A percentile compares a stretch with the other conserved stretches of the same genome.
phyloP scores from a whole-genome alignment of 2,888 invertebrate genomes.

The Malthinus flaveolus region DNA sequence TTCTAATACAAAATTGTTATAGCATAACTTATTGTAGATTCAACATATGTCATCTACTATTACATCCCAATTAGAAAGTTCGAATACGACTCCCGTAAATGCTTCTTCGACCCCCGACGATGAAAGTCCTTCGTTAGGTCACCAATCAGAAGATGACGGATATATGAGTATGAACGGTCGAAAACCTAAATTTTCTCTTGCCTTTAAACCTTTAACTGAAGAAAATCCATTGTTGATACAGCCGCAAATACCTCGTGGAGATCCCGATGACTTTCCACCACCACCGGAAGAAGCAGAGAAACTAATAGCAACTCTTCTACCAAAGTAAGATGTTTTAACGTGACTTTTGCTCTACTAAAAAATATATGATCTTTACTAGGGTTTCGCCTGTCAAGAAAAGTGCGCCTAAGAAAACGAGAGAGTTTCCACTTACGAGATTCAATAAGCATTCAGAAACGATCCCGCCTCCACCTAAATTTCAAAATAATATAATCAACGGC shows the following conservation, averaged over 20 bases:
- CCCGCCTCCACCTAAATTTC: conserved; percentile 54
- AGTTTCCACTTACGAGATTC: conserved; percentile 48
- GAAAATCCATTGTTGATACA: conserved; percentile 45
- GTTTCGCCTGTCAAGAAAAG: conserved; percentile 71
- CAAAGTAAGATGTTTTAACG: conserved; percentile 60
- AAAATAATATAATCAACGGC: conserved; percentile 38
- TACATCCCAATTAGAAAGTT: conserved; percentile 52
- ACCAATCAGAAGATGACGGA: conserved; percentile 89
- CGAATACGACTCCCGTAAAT: conserved; percentile 58
- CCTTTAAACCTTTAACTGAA: conserved; percentile 67
- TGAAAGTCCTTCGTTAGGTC: conserved; percentile 79
- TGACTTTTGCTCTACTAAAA: not conserved
- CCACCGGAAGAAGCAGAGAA: conserved; percentile 78
- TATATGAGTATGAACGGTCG: conserved; percentile 92
- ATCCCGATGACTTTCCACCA: conserved; percentile 65
- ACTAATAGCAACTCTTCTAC: conserved; percentile 74
- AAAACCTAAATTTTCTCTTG: conserved; percentile 74
- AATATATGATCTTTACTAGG: conserved; percentile 53
- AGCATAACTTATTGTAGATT: conserved; percentile 52
- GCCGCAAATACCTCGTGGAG: conserved; percentile 51
- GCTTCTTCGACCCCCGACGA: conserved; percentile 58
- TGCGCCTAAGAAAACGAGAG: conserved; percentile 47
- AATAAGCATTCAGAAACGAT: conserved; percentile 46
- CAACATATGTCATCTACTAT: conserved; percentile 52
- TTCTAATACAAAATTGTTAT: not conserved